These are phyloP conservation scores for Atethmia centrago DNA, from an alignment of 2,888 invertebrate species.

Conservation along the genomic window DNA sequence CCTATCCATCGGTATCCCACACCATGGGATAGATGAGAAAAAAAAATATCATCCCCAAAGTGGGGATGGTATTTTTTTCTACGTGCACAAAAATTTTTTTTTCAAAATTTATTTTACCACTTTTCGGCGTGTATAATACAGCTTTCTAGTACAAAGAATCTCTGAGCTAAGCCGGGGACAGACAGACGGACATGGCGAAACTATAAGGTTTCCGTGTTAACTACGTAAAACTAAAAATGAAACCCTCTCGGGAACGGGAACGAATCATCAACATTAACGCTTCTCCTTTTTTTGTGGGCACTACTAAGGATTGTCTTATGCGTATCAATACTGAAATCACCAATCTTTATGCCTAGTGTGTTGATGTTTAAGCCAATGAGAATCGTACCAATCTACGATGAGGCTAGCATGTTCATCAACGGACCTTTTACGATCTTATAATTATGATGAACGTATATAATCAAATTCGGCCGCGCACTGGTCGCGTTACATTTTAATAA, in stretches of 20 bases:
- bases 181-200: too few relatives aligned
- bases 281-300: background rate
- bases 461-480: slow-evolving; percentile 35
- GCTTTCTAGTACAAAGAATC: too few relatives aligned
- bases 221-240: background rate
- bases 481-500: slow-evolving; percentile 44
- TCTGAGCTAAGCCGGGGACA: too few relatives aligned
- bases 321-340: background rate
- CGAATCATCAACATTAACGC: background rate
- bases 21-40: too few relatives aligned
- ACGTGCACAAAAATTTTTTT: too few relatives aligned
- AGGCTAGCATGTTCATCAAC: slow-evolving; percentile 7
- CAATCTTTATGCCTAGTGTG: background rate
- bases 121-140: too few relatives aligned
- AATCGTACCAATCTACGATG: background rate
- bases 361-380: slow-evolving; percentile 13
- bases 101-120: too few relatives aligned
- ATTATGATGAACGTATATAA: slow-evolving; percentile 45
- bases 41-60: too few relatives aligned
- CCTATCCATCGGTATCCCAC: too few relatives aligned
- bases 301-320: background rate
- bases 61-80: too few relatives aligned
- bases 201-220: too few relatives aligned
- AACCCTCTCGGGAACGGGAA: background rate
- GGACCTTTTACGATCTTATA: slow-evolving; percentile 32